Base-by-base conservation (phyloP, 2,888 invertebrate species). In the Meliscaeva auricollis region DNA sequence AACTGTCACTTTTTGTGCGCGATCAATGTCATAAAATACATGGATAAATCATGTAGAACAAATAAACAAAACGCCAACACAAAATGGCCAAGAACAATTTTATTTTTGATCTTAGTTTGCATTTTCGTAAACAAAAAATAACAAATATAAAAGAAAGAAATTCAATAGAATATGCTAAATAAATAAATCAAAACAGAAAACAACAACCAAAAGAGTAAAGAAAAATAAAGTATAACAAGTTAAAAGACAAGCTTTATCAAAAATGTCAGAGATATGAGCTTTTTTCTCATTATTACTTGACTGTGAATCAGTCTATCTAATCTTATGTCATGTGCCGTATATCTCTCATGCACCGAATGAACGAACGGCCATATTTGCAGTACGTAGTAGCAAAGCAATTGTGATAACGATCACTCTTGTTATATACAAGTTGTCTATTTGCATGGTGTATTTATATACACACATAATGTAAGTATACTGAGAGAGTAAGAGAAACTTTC, bases 21-120 rank as follows among this genome's bases (percentile, higher is more conserved):
- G 69, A 81, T 75, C 69, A 41, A 62, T 75, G 74, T 69, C 80
- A 74, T 54, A 68, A 60, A 73, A 26, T 32, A 50, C 26, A n/a
- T 9, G 32, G 7, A 80, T 54, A 64, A 20, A 56, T 32, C 5
- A 48, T 15, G 8, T 50, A 50, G 8, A 50, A 50, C 41, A 75
- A 54, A 81, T 64, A 26, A 26, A 26, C 26, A 26, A 74, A 54
- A 35, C 41, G 64, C 38, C 56, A 52, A 17, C n/a, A 74, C 52
- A 62, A 4, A 20, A 32, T 15, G 3, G 1, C 3, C 58, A 44
- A 54, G 32, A 60, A 13, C 13, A 73, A 62, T 68, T 62, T 35
- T 20, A 9, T 20, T 50, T 20, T 66, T 20, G 20, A 66, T 32
- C 35, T 58, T 44, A 50, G 41, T 64, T 52, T 32, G n/a, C 68